Percentiles rank a stretch among this genome's conserved stretches.
These are phyloP conservation scores for Melanotaenia pygmaea DNA, from an alignment of 2,797 vertebrate genomes.

Conservation along the genomic window DNA sequence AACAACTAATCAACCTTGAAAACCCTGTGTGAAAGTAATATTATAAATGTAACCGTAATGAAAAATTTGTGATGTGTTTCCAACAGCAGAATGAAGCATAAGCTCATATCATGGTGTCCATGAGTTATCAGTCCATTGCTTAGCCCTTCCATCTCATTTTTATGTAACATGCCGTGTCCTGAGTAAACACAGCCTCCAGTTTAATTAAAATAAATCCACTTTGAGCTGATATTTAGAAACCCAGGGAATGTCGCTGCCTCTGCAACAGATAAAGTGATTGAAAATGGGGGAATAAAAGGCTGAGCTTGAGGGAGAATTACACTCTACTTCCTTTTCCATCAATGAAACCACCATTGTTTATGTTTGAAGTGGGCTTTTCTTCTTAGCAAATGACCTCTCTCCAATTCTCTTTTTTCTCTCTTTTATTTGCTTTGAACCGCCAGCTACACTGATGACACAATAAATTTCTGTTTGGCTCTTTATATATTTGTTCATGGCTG, in stretches of 20 bases:
- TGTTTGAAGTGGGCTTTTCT: slow-evolving; percentile 72
- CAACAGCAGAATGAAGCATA: slow-evolving; percentile 43
- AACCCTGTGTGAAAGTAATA: slow-evolving; percentile 45
- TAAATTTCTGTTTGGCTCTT: slow-evolving; percentile 61
- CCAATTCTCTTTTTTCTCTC: slow-evolving; percentile 54
- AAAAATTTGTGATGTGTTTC: slow-evolving; percentile 46
- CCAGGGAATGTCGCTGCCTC: slow-evolving; percentile 53
- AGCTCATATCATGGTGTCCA: slow-evolving; percentile 47
- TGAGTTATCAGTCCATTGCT: slow-evolving; percentile 55
- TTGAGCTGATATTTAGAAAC: slow-evolving; percentile 80
- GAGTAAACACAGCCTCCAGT: slow-evolving; percentile 77
- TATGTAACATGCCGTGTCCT: slow-evolving; percentile 65
- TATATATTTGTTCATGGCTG: slow-evolving; percentile 34
- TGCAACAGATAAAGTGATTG: slow-evolving; percentile 76
- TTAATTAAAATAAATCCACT: slow-evolving; percentile 88
- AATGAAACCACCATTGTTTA: slow-evolving; percentile 77
- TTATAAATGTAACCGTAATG: slow-evolving; percentile 53
- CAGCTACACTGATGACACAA: slow-evolving; percentile 74
- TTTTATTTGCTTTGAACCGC: slow-evolving; percentile 71
- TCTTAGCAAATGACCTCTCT: slow-evolving; percentile 73
- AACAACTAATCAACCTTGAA: slow-evolving; percentile 47
- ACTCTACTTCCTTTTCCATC: slow-evolving; percentile 74
- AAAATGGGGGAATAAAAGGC: slow-evolving; percentile 68
- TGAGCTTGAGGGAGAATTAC: slow-evolving; percentile 64
- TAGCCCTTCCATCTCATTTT: slow-evolving; percentile 54